A percentile compares a stretch with the other conserved stretches of the same genome.
These are phyloP conservation scores for Pemphredon lugubris DNA, from an alignment of 2,888 invertebrate genomes.

Conservation along the genomic window DNA sequence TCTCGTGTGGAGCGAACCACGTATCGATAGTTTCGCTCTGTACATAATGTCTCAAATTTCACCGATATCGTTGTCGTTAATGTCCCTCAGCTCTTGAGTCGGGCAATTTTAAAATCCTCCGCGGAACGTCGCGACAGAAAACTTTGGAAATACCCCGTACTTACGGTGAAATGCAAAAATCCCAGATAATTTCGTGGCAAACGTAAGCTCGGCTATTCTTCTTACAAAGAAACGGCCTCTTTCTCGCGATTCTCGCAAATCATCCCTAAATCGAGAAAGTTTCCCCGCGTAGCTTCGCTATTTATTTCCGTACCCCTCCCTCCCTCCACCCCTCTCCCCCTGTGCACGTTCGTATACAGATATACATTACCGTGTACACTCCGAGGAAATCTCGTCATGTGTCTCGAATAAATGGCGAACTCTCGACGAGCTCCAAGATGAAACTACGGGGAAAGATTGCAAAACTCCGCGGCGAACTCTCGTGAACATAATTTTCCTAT, in stretches of 20 bases:
- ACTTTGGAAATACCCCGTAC: too few species aligned
- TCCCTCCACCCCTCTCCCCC: background rate
- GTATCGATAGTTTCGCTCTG: too few species aligned
- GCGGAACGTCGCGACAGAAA: too few species aligned
- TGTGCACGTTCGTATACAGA: constrained; percentile 12
- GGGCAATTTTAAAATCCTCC: too few species aligned
- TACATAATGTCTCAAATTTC: too few species aligned
- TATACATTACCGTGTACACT: constrained; percentile 26
- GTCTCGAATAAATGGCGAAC: constrained; percentile 72
- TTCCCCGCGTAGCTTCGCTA: constrained; percentile 54
- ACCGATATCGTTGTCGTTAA: too few species aligned
- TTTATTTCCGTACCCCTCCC: constrained; percentile 41
- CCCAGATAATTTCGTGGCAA: background rate
- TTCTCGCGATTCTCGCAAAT: constrained; percentile 55
- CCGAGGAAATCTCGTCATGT: constrained; percentile 67
- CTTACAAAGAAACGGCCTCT: constrained; percentile 29
- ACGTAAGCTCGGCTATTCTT: background rate
- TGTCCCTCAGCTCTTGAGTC: too few species aligned
- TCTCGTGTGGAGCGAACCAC: too few species aligned
- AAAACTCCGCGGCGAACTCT: constrained; percentile 75
- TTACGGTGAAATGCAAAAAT: constrained; percentile 47
- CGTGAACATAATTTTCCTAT: constrained; percentile 79
- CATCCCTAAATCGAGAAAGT: constrained; percentile 75
- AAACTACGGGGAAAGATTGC: constrained; percentile 73
- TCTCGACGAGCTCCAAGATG: constrained; percentile 54